A percentile compares a stretch with the other conserved stretches of the same genome.
phyloP scores from a whole-genome alignment of 1,140 invertebrate species.

The Bactericera cockerelli region DNA sequence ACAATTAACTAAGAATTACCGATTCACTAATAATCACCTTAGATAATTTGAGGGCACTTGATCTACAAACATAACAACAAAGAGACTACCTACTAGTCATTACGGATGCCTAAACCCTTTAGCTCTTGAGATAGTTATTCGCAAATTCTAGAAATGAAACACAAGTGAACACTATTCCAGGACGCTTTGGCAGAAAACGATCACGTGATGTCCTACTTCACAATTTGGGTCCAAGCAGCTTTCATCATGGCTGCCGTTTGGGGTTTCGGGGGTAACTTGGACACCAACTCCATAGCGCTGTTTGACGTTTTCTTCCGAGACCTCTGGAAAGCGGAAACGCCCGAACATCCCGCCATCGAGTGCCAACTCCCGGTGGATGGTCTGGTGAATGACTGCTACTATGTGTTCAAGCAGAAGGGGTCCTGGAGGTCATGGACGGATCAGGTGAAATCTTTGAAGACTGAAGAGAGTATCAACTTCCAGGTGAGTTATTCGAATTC shows the following conservation, averaged over 20 bases:
- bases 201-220: slow-evolving; percentile 45
- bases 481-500: slow-evolving; percentile 47
- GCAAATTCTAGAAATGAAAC: too few relatives aligned
- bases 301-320: slow-evolving; percentile 53
- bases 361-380: slow-evolving; percentile 47
- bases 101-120: too few relatives aligned
- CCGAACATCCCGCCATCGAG: background rate
- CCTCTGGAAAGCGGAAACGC: slow-evolving; percentile 28
- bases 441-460: slow-evolving; percentile 37
- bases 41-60: too few relatives aligned
- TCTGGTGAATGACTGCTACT: slow-evolving; percentile 63
- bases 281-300: slow-evolving; percentile 48
- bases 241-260: slow-evolving; percentile 62
- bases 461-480: slow-evolving; percentile 47
- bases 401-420: slow-evolving; percentile 52
- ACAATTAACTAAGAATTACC: too few relatives aligned
- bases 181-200: slow-evolving; percentile 29
- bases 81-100: too few relatives aligned
- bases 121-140: too few relatives aligned
- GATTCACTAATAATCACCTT: too few relatives aligned
- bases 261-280: slow-evolving; percentile 65
- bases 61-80: too few relatives aligned
- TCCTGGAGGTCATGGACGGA: slow-evolving; percentile 62
- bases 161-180: too few relatives aligned
- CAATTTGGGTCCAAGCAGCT: slow-evolving; percentile 55